Conservation (phyloP, 2,797 vertebrate genomes). For the Tachyglossus aculeatus region DNA sequence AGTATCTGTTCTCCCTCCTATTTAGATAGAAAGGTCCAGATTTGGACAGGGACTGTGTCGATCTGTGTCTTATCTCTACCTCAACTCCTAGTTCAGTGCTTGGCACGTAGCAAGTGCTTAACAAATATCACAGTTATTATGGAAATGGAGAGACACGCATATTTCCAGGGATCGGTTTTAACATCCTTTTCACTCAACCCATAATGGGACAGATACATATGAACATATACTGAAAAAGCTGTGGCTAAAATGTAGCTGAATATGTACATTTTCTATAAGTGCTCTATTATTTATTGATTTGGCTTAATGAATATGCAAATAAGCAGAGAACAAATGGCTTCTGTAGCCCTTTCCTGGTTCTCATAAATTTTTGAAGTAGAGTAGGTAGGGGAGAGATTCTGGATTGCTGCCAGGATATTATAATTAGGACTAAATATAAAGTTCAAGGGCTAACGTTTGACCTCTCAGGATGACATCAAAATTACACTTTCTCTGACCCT, state of each 20-base stretch:
- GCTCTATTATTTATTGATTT: constrained; percentile 76
- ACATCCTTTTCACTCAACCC: constrained; percentile 38
- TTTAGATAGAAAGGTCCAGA: too few relatives aligned
- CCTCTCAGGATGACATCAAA: constrained; percentile 52
- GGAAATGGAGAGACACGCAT: too few relatives aligned
- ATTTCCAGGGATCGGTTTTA: too few relatives aligned
- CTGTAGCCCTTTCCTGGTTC: constrained; percentile 57
- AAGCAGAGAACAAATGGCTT: constrained; percentile 51
- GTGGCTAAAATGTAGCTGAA: constrained; percentile 58
- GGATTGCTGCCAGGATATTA: constrained; percentile 45
- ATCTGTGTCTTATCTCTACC: too few relatives aligned
- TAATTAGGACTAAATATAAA: constrained; percentile 49
- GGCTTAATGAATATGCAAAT: constrained; percentile 74
- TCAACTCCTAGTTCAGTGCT: too few relatives aligned
- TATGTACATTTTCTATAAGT: constrained; percentile 61
- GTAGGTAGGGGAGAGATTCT: constrained; percentile 55
- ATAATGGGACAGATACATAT: neutral
- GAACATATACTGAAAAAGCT: constrained; percentile 34
- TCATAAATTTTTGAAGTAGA: constrained; percentile 69
- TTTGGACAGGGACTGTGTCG: too few relatives aligned
- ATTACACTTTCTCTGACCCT: constrained; percentile 36
- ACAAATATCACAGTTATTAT: too few relatives aligned
- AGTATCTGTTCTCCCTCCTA: too few relatives aligned
- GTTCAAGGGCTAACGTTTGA: constrained; percentile 64
- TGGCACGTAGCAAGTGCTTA: too few relatives aligned